Percentiles rank a stretch among this genome's conserved stretches.
Evolutionary conservation across 2,888 invertebrate genomes (phyloP).

Genomic region (Sarcophaga rosellei): DNA sequence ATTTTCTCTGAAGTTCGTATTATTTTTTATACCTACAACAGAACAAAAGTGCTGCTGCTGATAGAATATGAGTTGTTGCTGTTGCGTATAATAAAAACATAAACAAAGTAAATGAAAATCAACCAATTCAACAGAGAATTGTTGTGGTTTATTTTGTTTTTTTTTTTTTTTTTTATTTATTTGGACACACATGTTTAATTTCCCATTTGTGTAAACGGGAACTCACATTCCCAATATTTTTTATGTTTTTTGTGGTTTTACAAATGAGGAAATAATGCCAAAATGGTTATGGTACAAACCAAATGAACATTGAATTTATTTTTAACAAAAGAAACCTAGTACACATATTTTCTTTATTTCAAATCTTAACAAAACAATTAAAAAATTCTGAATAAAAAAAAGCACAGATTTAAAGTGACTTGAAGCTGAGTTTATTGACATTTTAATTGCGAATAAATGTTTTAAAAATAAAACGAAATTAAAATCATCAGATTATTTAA

Average conservation of each 20-base stretch:
- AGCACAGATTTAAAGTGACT: not conserved
- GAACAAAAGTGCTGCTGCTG: not conserved
- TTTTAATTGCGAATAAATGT: conserved; percentile 18
- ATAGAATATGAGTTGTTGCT: too few relatives aligned
- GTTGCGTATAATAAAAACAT: not conserved
- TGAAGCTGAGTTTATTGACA: conserved; percentile 28
- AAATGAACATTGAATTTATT: not conserved
- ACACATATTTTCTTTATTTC: too few relatives aligned
- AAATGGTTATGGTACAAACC: too few relatives aligned
- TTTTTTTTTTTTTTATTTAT: not conserved
- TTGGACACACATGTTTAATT: not conserved
- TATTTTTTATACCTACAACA: not conserved
- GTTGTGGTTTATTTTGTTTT: not conserved
- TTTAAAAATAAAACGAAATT: conserved; percentile 14
- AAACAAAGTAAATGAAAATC: not conserved
- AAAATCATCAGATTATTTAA: not conserved
- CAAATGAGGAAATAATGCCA: conserved; percentile 12
- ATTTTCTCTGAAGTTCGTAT: not conserved
- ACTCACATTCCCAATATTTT: not conserved
- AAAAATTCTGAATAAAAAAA: too few relatives aligned
- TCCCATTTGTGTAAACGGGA: not conserved
- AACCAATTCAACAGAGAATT: not conserved
- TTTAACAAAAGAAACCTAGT: not conserved
- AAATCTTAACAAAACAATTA: too few relatives aligned
- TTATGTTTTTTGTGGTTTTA: not conserved